These are phyloP conservation scores for Thalassarche chlororhynchos DNA, from an alignment of 2,113 vertebrate genomes.

Conservation along the genomic window DNA sequence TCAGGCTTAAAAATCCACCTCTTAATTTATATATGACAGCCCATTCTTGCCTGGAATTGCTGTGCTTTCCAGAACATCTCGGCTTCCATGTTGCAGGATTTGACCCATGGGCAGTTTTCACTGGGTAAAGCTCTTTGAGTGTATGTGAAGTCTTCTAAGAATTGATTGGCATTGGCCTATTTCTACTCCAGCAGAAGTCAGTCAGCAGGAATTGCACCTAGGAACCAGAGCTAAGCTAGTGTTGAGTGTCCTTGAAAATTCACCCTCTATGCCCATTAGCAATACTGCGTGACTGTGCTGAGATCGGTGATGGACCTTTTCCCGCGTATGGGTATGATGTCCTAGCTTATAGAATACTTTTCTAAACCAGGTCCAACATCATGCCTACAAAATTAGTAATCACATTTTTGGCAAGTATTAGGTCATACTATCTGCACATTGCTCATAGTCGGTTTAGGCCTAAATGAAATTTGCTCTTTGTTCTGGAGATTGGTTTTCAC, in stretches of 20 bases:
- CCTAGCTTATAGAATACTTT: not conserved
- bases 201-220: not conserved
- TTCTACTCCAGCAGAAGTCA: not conserved
- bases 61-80: not conserved
- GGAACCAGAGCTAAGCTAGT: not conserved
- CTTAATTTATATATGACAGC: not conserved
- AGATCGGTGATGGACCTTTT: not conserved
- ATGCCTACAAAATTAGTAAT: not conserved
- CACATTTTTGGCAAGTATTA: not conserved
- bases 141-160: not conserved
- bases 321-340: accelerated
- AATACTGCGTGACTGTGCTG: not conserved
- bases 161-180: not conserved
- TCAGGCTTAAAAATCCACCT: not conserved
- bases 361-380: not conserved
- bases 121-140: not conserved
- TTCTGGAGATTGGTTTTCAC: conserved; percentile 17
- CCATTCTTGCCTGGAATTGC: not conserved
- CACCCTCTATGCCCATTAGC: not conserved
- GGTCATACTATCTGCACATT: not conserved
- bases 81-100: not conserved
- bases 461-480: not conserved
- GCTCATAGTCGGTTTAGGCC: not conserved
- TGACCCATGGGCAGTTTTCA: not conserved
- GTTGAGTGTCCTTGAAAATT: not conserved